Evolutionary conservation across 2,888 invertebrate species (phyloP).

Genomic region (Chrysomela aeneicollis): DNA sequence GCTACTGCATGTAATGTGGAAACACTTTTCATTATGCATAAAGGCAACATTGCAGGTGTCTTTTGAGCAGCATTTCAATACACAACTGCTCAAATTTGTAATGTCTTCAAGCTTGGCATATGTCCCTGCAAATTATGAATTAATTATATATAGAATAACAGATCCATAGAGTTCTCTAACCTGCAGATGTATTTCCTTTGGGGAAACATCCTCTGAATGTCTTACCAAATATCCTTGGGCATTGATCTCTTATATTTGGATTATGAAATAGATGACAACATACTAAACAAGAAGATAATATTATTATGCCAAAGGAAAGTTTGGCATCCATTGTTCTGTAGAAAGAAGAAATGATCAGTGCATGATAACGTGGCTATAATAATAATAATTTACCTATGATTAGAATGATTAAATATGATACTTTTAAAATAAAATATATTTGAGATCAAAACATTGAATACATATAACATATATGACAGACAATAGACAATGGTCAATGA

Average conservation of each 20-base stretch:
- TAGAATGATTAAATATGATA: no score
- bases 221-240: conserved; percentile 54
- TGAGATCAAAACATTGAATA: no score
- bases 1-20: conserved; percentile 76
- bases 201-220: conserved; percentile 56
- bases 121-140: conserved; percentile 45
- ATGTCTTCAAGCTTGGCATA: conserved; percentile 67
- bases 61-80: conserved; percentile 72
- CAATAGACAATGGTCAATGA: no score
- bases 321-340: neutral
- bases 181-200: conserved; percentile 55
- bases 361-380: no score
- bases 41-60: conserved; percentile 81
- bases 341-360: no score
- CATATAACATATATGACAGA: no score
- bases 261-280: conserved; percentile 36
- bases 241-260: conserved; percentile 44
- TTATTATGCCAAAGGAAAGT: conserved; percentile 13
- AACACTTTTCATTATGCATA: conserved; percentile 78
- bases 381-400: no score
- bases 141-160: neutral
- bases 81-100: conserved; percentile 69
- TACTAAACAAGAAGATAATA: conserved; percentile 31
- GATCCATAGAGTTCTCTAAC: conserved; percentile 39
- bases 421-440: no score